Evolutionary conservation across 2,113 vertebrate species (phyloP).

Genomic region (Macroglossus sobrinus): DNA sequence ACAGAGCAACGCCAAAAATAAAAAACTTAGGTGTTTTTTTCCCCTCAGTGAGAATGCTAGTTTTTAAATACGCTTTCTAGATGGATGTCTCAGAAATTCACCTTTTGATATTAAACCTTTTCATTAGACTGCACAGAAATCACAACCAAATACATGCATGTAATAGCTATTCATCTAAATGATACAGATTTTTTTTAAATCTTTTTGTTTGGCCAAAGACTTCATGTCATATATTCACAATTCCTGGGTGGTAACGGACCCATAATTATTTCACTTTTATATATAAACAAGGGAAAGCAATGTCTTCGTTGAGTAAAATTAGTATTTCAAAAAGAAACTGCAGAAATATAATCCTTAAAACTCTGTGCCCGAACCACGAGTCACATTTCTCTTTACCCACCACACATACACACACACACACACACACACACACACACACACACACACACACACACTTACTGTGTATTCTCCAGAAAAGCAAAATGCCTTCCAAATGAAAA

Average conservation of each 20-base stretch:
- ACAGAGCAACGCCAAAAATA: background rate
- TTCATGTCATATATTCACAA: background rate
- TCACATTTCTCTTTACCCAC: background rate
- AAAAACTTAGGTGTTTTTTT: background rate
- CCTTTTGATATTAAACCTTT: background rate
- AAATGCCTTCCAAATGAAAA: background rate
- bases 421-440: too few relatives aligned
- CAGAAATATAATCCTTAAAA: background rate
- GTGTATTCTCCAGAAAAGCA: background rate
- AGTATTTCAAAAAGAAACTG: background rate
- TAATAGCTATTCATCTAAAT: background rate
- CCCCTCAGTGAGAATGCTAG: background rate
- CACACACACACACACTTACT: background rate
- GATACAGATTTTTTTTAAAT: background rate
- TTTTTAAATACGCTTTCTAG: background rate
- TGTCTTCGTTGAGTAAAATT: background rate
- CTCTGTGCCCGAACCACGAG: background rate
- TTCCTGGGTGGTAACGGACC: background rate
- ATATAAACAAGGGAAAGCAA: background rate
- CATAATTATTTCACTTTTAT: background rate
- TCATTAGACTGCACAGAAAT: background rate
- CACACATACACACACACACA: too few relatives aligned
- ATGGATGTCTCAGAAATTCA: background rate
- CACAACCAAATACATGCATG: background rate
- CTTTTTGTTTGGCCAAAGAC: background rate